A percentile compares a stretch with the other conserved stretches of the same genome.
phyloP scores from a whole-genome alignment of 2,888 invertebrate genomes.

The Notodonta ziczac region DNA sequence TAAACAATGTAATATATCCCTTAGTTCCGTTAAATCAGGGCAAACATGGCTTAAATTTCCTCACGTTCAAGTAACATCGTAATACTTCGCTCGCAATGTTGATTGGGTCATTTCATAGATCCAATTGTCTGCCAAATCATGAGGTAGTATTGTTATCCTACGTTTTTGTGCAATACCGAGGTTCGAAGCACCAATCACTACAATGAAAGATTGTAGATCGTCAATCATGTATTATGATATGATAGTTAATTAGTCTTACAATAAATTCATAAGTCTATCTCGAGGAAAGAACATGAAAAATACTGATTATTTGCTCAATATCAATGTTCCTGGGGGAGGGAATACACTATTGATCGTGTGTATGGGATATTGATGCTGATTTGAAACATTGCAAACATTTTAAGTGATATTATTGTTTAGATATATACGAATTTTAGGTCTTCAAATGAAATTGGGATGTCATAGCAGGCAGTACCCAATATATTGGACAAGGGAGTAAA shows the following conservation, averaged over 20 bases:
- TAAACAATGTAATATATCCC: no score
- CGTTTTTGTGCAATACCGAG: slow-evolving; percentile 55
- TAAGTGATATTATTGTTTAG: background rate
- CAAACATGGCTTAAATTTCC: slow-evolving; percentile 7
- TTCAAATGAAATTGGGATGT: no score
- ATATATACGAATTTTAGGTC: no score
- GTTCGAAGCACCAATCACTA: slow-evolving; percentile 56
- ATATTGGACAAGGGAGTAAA: no score
- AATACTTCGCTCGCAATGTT: slow-evolving; percentile 27
- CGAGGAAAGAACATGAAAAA: slow-evolving; percentile 40
- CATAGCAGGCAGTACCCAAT: no score
- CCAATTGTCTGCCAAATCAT: slow-evolving; percentile 73
- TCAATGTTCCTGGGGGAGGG: slow-evolving; percentile 16
- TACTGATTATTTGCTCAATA: slow-evolving; percentile 52
- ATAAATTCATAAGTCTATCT: slow-evolving; percentile 34
- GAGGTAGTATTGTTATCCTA: slow-evolving; percentile 73
- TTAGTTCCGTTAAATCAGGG: no score
- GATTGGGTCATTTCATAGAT: slow-evolving; percentile 29
- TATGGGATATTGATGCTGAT: background rate
- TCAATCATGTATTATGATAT: slow-evolving; percentile 23
- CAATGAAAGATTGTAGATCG: slow-evolving; percentile 33
- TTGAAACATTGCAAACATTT: background rate
- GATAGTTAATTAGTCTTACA: slow-evolving; percentile 25
- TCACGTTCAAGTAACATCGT: no score
- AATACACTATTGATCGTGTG: slow-evolving; percentile 12